Percentiles rank a stretch among this genome's conserved stretches.
These are phyloP conservation scores for Calycopis cecrops DNA, from an alignment of 1,140 invertebrate species.

Conservation along the genomic window DNA sequence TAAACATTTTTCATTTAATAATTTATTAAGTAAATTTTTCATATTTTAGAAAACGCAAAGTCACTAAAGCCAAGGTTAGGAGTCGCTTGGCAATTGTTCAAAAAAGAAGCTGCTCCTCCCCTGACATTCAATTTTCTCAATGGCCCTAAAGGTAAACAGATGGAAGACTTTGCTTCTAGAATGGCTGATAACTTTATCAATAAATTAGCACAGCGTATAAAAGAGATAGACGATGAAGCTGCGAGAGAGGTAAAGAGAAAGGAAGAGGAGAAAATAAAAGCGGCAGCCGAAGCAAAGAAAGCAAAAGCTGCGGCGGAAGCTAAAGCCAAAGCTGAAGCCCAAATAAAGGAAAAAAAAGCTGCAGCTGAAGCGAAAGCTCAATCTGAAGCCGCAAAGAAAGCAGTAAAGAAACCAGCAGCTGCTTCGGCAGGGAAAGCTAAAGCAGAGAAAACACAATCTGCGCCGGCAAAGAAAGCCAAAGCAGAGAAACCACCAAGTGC, in stretches of 20 bases:
- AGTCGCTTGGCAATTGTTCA: conserved; percentile 54
- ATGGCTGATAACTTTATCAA: conserved; percentile 35
- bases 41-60: conserved; percentile 46
- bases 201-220: conserved; percentile 34
- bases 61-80: conserved; percentile 33
- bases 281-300: conserved; percentile 34
- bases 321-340: conserved; percentile 30
- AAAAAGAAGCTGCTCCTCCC: conserved; percentile 55
- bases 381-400: conserved; percentile 25
- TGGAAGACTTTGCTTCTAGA: conserved; percentile 39
- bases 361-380: conserved; percentile 38
- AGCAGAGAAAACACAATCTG: background rate
- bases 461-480: no score
- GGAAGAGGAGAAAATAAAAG: conserved; percentile 38
- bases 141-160: conserved; percentile 38
- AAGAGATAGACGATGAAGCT: conserved; percentile 41
- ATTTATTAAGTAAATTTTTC: conserved; percentile 8
- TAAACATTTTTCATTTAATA: conserved; percentile 7
- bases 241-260: conserved; percentile 32
- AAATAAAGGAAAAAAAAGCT: conserved; percentile 35
- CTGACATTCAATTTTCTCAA: conserved; percentile 40
- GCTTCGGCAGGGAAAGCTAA: conserved; percentile 25
- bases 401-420: conserved; percentile 21
- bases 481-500: conserved; percentile 34
- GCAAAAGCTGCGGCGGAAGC: conserved; percentile 32